phyloP scores from a whole-genome alignment of 2,888 invertebrate species.

The Masnerella sp. region DNA sequence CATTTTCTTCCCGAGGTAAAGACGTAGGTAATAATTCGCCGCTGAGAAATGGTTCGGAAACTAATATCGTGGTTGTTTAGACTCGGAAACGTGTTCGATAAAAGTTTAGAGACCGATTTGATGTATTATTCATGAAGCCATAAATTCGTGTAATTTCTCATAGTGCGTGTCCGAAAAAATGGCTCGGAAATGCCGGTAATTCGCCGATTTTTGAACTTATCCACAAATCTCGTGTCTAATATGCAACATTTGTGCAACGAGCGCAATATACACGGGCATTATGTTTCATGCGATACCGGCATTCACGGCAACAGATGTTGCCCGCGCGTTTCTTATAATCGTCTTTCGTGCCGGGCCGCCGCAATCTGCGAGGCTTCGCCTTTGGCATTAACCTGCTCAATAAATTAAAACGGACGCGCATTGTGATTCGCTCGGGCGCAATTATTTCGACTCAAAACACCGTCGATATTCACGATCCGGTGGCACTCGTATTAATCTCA shows the following conservation, averaged over 20 bases:
- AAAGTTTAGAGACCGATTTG: too few relatives aligned
- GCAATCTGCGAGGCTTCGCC: constrained; percentile 55
- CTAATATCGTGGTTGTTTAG: too few relatives aligned
- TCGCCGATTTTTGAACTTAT: constrained; percentile 32
- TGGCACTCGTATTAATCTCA: constrained; percentile 53
- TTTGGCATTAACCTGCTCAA: constrained; percentile 65
- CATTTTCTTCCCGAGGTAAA: too few relatives aligned
- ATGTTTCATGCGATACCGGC: constrained; percentile 60
- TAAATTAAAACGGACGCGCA: constrained; percentile 68
- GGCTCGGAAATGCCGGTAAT: constrained; percentile 27
- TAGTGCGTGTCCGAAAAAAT: constrained; percentile 12
- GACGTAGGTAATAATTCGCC: too few relatives aligned
- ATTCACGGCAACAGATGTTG: constrained; percentile 68
- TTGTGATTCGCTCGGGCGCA: constrained; percentile 65
- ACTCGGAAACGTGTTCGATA: too few relatives aligned
- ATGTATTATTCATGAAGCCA: constrained; percentile 30
- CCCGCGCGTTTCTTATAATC: constrained; percentile 65
- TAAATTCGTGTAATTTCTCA: constrained; percentile 28
- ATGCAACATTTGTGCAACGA: constrained; percentile 44
- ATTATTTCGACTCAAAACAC: constrained; percentile 68
- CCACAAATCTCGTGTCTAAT: constrained; percentile 42
- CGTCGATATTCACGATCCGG: constrained; percentile 57
- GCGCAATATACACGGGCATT: constrained; percentile 43
- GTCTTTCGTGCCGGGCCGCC: constrained; percentile 62
- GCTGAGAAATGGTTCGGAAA: too few relatives aligned